These are phyloP conservation scores for Myanophis thanlyinensis DNA, from an alignment of 2,113 vertebrate species.

Conservation along the genomic window DNA sequence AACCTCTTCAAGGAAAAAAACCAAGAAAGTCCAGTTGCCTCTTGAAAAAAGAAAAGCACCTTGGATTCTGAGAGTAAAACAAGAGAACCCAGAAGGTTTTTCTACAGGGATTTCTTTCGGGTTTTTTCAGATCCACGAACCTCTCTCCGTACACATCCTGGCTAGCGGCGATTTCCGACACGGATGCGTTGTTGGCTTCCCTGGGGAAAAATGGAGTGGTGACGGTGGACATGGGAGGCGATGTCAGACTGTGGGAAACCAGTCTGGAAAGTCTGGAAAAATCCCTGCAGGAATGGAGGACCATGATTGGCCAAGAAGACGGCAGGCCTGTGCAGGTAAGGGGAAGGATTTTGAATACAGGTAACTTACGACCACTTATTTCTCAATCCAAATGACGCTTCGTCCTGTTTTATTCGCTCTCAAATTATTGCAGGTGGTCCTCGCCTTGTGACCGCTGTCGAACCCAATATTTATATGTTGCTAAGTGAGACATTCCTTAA, in stretches of 20 bases:
- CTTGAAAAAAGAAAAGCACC: too few relatives aligned
- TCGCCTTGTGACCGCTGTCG: too few relatives aligned
- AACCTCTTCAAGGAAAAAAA: too few relatives aligned
- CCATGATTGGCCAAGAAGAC: constrained; percentile 89
- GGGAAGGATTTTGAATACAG: background rate
- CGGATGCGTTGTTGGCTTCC: constrained; percentile 80
- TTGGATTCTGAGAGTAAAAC: background rate
- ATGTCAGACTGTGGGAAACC: constrained; percentile 90
- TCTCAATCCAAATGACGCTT: too few relatives aligned
- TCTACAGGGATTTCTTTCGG: background rate
- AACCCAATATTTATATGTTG: too few relatives aligned
- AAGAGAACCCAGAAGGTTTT: background rate
- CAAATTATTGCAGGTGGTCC: too few relatives aligned
- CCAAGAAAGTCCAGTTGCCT: too few relatives aligned
- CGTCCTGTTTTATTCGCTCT: too few relatives aligned
- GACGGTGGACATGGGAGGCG: constrained; percentile 90
- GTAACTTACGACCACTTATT: too few relatives aligned
- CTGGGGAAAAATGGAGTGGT: constrained; percentile 81
- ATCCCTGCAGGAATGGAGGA: constrained; percentile 92
- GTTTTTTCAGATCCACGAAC: constrained; percentile 73
- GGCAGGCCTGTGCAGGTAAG: constrained; percentile 85
- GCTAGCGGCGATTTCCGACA: constrained; percentile 87
- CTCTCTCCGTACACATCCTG: constrained; percentile 89
- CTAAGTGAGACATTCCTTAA: too few relatives aligned
- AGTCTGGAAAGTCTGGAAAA: constrained; percentile 83